Percentiles rank a stretch among this genome's conserved stretches.
Evolutionary conservation across 2,888 invertebrate species (phyloP).

Genomic region (Acrobasis consociella): DNA sequence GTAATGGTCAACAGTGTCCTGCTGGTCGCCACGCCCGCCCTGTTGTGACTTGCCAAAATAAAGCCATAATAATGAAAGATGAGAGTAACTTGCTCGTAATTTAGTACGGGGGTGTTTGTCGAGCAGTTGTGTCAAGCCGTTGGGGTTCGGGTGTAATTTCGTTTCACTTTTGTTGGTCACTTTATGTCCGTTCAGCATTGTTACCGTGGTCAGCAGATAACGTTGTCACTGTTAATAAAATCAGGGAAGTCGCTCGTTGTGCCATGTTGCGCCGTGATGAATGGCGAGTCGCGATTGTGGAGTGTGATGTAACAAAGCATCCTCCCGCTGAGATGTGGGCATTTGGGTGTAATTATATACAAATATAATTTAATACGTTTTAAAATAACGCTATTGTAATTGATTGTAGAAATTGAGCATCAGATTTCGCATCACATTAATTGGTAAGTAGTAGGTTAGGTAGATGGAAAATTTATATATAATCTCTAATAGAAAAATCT

Average conservation of each 20-base stretch:
- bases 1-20: constrained; percentile 67
- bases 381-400: constrained; percentile 8
- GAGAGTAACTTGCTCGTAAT: constrained; percentile 73
- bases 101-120: constrained; percentile 69
- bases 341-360: constrained; percentile 17
- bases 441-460: no score
- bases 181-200: constrained; percentile 62
- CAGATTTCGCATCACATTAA: no score
- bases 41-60: constrained; percentile 80
- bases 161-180: constrained; percentile 75
- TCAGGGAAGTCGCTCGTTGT: constrained; percentile 47
- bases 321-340: constrained; percentile 22
- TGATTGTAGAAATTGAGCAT: no score
- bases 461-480: no score
- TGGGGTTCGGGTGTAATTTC: constrained; percentile 68
- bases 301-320: constrained; percentile 21
- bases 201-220: constrained; percentile 55
- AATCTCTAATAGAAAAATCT: no score
- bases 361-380: constrained; percentile 1
- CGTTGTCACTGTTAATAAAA: constrained; percentile 57
- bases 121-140: constrained; percentile 54
- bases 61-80: constrained; percentile 79
- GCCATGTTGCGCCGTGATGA: constrained; percentile 44
- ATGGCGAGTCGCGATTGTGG: constrained; percentile 32
- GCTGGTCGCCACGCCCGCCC: constrained; percentile 64